Conservation (phyloP, 2,797 vertebrate genomes). For the Poeciliopsis gracilis region DNA sequence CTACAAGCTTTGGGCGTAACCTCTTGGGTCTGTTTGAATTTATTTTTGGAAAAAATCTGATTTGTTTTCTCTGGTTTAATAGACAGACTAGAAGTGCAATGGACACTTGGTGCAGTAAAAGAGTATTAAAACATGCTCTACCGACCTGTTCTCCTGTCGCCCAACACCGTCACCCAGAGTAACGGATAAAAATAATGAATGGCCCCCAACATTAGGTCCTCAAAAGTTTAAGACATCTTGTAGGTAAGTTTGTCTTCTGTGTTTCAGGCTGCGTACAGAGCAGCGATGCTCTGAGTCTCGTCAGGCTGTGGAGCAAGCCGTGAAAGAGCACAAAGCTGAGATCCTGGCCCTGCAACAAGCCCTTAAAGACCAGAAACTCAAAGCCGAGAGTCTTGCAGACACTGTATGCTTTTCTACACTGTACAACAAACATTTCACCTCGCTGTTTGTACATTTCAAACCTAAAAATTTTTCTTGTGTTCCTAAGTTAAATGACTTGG, state of each 20-base stretch:
- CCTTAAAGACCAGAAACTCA: conserved; percentile 97
- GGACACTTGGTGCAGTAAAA: conserved; percentile 22
- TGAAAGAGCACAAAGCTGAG: conserved; percentile 98
- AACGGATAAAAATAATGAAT: background rate
- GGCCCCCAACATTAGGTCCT: background rate
- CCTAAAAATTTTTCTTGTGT: conserved; percentile 14
- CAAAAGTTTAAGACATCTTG: background rate
- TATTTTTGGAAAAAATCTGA: conserved; percentile 54
- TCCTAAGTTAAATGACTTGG: conserved; percentile 90
- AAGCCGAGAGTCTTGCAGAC: conserved; percentile 97
- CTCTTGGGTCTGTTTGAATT: conserved; percentile 37
- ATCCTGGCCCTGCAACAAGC: conserved; percentile 95
- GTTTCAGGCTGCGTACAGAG: conserved; percentile 88
- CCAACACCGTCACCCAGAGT: background rate
- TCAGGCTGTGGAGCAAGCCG: conserved; percentile 93
- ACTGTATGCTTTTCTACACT: conserved; percentile 80
- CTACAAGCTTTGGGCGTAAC: conserved; percentile 45
- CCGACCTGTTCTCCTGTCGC: background rate
- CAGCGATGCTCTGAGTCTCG: conserved; percentile 95
- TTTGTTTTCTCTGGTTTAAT: conserved; percentile 44
- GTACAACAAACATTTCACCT: background rate
- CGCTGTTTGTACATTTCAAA: conserved; percentile 3
- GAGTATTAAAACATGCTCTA: conserved; percentile 6
- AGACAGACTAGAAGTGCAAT: conserved; percentile 17
- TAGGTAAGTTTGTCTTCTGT: background rate